Evolutionary conservation across 1,140 invertebrate species (phyloP).

Genomic region (Dermatophagoides farinae): DNA sequence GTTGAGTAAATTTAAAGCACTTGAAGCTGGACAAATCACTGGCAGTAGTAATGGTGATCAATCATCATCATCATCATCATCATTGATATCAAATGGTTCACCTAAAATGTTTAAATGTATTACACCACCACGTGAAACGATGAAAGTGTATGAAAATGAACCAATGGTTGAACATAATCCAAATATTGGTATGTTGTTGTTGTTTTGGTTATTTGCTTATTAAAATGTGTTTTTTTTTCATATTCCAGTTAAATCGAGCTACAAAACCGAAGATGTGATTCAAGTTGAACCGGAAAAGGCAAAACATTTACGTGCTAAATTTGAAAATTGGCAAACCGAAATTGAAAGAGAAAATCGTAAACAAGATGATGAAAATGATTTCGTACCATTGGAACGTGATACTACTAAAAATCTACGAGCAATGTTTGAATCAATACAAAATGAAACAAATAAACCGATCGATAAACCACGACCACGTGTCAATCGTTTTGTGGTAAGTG

Average conservation of each 20-base stretch:
- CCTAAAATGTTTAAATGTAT: constrained; percentile 66
- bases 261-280: constrained; percentile 37
- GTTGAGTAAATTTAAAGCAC: constrained; percentile 51
- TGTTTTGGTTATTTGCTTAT: not conserved
- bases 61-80: not conserved
- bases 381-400: constrained; percentile 33
- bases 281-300: constrained; percentile 42
- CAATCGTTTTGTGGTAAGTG: constrained; percentile 67
- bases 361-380: constrained; percentile 26
- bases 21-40: constrained; percentile 36
- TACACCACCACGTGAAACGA: constrained; percentile 59
- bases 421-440: constrained; percentile 55
- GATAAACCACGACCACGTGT: constrained; percentile 43
- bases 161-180: constrained; percentile 20
- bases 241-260: constrained; percentile 16
- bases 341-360: constrained; percentile 31
- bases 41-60: not conserved
- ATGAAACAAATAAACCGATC: constrained; percentile 27
- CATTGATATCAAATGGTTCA: constrained; percentile 22
- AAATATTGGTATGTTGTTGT: constrained; percentile 15
- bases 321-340: constrained; percentile 66
- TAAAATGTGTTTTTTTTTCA: constrained; percentile 1
- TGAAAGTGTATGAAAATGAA: constrained; percentile 21
- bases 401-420: constrained; percentile 56
- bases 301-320: constrained; percentile 63